Conservation (phyloP, 2,888 invertebrate species). For the Athetis lepigone region DNA sequence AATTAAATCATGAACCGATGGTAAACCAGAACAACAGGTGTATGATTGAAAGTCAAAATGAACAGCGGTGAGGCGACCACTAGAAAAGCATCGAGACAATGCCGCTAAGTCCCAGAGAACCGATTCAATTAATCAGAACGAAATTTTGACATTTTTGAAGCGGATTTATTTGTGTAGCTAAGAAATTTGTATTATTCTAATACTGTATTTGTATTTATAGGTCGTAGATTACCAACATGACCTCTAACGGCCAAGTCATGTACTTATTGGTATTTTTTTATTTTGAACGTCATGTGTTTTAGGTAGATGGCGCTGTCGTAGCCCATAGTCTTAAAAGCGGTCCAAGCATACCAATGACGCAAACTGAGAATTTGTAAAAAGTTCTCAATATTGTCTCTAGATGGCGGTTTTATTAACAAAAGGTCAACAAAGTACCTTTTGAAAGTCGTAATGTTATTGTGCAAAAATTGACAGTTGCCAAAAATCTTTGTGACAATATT, state of each 20-base stretch:
- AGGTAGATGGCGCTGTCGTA: constrained; percentile 10
- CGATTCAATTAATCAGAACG: no score
- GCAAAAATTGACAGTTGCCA: not conserved
- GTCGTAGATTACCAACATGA: not conserved
- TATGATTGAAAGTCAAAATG: no score
- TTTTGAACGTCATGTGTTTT: fast-evolving
- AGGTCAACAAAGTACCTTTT: not conserved
- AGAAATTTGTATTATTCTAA: no score
- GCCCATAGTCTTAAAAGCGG: not conserved
- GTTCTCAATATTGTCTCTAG: constrained; percentile 11
- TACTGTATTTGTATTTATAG: no score
- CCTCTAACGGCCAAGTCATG: constrained; percentile 9
- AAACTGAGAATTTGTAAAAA: not conserved
- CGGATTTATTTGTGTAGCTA: no score
- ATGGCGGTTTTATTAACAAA: constrained; percentile 5
- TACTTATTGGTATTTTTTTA: constrained; percentile 7
- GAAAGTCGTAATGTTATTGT: not conserved
- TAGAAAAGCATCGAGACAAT: no score
- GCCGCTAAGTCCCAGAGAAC: no score
- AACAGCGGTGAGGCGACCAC: no score
- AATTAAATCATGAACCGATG: no score
- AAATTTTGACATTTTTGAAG: no score
- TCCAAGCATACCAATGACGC: not conserved
- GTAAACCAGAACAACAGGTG: no score
- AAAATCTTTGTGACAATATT: not conserved